Evolutionary conservation across 2,888 invertebrate species (phyloP).

Genomic region (Calliopum simillimum): DNA sequence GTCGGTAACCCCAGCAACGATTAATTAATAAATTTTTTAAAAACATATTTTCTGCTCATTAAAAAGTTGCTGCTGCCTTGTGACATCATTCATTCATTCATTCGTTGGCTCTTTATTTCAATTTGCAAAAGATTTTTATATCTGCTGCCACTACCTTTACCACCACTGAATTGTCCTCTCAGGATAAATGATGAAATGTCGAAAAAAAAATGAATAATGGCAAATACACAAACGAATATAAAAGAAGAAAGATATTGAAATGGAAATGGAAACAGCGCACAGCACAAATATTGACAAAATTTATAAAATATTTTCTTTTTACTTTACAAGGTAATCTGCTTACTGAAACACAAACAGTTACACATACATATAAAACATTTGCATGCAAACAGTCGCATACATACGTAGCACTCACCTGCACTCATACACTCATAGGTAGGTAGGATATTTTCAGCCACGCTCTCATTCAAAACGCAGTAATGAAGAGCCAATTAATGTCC

Average conservation of each 20-base stretch:
- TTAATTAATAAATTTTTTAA: conserved; percentile 10
- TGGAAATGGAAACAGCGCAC: neutral
- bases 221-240: no score
- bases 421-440: neutral
- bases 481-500: conserved; percentile 33
- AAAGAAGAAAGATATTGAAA: no score
- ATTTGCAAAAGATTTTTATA: no score
- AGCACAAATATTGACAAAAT: conserved; percentile 7
- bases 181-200: no score
- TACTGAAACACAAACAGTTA: neutral
- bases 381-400: neutral
- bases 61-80: no score
- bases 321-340: conserved; percentile 14
- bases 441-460: no score
- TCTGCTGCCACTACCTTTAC: no score
- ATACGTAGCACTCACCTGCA: neutral
- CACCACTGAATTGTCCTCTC: no score
- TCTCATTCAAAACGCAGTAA: conserved; percentile 14
- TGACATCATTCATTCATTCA: no score
- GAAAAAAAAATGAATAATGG: no score
- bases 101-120: no score
- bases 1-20: neutral
- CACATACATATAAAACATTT: neutral
- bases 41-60: conserved; percentile 6
- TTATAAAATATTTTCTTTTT: conserved; percentile 23